Percentiles rank a stretch among this genome's conserved stretches.
Conservation (phyloP, 2,888 invertebrate genomes). For the Bombylius discolor region DNA sequence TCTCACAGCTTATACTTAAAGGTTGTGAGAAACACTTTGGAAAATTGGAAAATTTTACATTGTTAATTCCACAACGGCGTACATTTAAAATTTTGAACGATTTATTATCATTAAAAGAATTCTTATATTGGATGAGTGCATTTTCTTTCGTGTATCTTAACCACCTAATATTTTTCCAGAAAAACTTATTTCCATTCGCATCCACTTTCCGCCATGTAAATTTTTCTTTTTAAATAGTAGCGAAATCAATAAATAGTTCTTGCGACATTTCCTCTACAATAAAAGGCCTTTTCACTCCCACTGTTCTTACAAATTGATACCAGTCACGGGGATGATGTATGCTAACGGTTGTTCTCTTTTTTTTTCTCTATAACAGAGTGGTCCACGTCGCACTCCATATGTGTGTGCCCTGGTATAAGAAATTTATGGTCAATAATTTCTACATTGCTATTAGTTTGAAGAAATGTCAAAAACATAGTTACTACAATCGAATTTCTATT, state of each 20-base stretch:
- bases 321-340: neutral
- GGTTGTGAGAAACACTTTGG: neutral
- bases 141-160: too few relatives aligned
- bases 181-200: neutral
- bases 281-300: neutral
- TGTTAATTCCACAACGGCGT: neutral
- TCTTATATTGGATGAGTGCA: neutral
- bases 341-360: too few relatives aligned
- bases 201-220: neutral
- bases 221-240: neutral
- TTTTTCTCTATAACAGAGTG: neutral
- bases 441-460: neutral
- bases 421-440: constrained; percentile 6
- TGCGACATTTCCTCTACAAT: neutral
- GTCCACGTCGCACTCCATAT: neutral
- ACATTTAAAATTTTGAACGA: neutral
- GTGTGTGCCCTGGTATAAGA: constrained; percentile 5
- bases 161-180: too few relatives aligned
- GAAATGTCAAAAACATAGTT: constrained; percentile 8
- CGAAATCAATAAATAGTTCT: neutral
- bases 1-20: neutral
- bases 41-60: neutral
- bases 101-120: neutral
- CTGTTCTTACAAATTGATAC: neutral
- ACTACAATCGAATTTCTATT: constrained; percentile 1